Evolutionary conservation across 2,113 vertebrate species (phyloP), one percentile per base, ranked within the genome.

Genomic region (Clinocottus analis): DNA sequence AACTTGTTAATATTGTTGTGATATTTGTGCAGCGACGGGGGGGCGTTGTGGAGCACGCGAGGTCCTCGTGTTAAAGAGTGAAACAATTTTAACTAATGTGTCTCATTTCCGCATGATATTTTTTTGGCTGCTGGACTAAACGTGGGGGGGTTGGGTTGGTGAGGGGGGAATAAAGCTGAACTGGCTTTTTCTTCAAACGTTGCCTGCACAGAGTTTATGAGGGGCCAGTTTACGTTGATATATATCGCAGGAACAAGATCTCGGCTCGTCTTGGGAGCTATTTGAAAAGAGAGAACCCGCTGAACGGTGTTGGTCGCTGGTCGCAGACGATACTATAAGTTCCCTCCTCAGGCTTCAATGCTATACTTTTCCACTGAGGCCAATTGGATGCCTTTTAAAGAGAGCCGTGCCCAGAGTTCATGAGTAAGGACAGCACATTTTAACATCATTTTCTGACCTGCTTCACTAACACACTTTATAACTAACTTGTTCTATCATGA

Each of bases 1-100:
- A 82, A 75, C 87, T 91, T 85, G 87, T 93, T 93, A 80, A 85
- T 88, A 5, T 90, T 88, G 82, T 94, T 89, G 81, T 88, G 89
- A 77, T 78, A 23, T 92, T 91, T 69, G 73, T 78, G 75, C 83
- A 8, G 72, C 45, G 81, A 4, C 4, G 49, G 19, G 25, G 25
- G 64, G 56, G 77, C 7, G 37, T 37, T n/a, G 80, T 17, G 59
- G 49, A 27, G 80, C 73, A 9, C 13, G 62, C 25, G 27, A 25
- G 71, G 37, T n/a, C 61, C 72, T 67, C 73, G 73, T 87, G 87
- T 79, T 86, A 62, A 86, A 75, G 85, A 82, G 81, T 35, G 63
- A 81, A 56, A 65, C 56, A 61, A 85, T 69, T 75, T 66, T 85
- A 84, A 79, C 56, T 49, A 67, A 83, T 72, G 69, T 14, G 65